Base-by-base conservation (phyloP, 2,113 vertebrate genomes). In the Nothocercus julius region DNA sequence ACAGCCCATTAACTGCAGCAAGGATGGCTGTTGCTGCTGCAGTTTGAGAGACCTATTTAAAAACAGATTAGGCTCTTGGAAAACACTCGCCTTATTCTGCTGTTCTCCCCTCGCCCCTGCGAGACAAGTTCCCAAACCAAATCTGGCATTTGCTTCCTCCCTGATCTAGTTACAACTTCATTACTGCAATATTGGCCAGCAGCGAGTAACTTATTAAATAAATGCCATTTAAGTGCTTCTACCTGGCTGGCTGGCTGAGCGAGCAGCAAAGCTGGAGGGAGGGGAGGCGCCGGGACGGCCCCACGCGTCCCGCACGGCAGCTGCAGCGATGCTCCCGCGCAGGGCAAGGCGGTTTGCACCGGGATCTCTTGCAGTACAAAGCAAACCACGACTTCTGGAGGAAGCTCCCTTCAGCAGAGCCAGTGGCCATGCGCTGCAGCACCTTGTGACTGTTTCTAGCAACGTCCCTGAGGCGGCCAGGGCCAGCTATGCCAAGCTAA, bases 81-180 rank as follows among this genome's bases (percentile, higher is more conserved):
- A 96, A 95, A 84, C 68, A 84, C 87, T 95, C 88, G 84, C 79
- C 80, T 69, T 97, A 72, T 96, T 94, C 90, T 97, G 78, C 93
- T 92, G 91, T 93, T 90, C 86, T 5, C 5, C 27, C 36, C 28
- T 94, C 53, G 93, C 88, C 67, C 66, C 82, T 93, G 82, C 79
- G 77, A 97, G 97, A 97, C 91, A 96, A 87, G 87, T 90, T 83
- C 77, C 92, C 87, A 97, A 97, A 96, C 75, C 82, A 69, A 90
- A 91, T 64, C 81, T 92, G 92, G 91, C 95, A 96, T 85, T 94
- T 97, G 87, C 87, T 96, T 97, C 93, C 92, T 76, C 83, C 75
- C 75, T 89, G 96, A 97, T 97, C 91, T 96, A 97, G 97, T 97
- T 97, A 96, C 87, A 88, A 96, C 96, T 97, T 98, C 95, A 98